phyloP scores from a whole-genome alignment of 2,888 invertebrate species.

The Andrena hattorfiana region DNA sequence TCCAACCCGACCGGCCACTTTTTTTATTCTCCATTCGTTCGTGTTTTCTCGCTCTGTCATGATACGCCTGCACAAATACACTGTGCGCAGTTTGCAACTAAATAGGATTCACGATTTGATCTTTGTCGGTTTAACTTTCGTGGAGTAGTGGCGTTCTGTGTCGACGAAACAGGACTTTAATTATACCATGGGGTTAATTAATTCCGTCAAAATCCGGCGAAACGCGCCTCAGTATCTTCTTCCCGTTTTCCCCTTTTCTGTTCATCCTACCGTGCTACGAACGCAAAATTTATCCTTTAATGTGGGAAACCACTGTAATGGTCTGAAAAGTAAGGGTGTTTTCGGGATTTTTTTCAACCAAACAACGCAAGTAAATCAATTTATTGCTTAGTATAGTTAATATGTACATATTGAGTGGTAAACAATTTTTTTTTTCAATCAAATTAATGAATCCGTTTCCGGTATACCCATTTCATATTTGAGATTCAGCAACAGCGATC shows the following conservation, averaged over 20 bases:
- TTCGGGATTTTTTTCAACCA: background rate
- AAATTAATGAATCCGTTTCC: too few relatives aligned
- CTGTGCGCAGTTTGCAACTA: constrained; percentile 76
- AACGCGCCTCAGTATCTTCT: constrained; percentile 58
- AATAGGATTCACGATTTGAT: constrained; percentile 79
- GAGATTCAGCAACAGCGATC: background rate
- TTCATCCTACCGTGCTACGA: constrained; percentile 21
- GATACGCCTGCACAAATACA: constrained; percentile 22
- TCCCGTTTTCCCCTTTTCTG: constrained; percentile 41
- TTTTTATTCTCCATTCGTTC: constrained; percentile 32
- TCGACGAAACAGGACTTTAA: constrained; percentile 77
- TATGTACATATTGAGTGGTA: too few relatives aligned
- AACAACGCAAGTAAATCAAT: background rate
- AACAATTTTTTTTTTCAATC: too few relatives aligned
- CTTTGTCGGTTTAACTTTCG: constrained; percentile 78
- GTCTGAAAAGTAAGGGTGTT: constrained; percentile 11
- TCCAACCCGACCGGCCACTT: constrained; percentile 4
- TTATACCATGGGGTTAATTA: constrained; percentile 81
- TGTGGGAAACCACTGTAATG: background rate
- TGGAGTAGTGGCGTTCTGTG: constrained; percentile 39
- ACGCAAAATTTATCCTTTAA: constrained; percentile 45
- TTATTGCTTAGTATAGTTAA: background rate
- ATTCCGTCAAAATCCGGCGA: constrained; percentile 77
- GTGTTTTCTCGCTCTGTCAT: constrained; percentile 14
- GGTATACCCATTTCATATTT: background rate